Conservation (phyloP, 2,888 invertebrate species). For the Hirtodrosophila duncani region DNA sequence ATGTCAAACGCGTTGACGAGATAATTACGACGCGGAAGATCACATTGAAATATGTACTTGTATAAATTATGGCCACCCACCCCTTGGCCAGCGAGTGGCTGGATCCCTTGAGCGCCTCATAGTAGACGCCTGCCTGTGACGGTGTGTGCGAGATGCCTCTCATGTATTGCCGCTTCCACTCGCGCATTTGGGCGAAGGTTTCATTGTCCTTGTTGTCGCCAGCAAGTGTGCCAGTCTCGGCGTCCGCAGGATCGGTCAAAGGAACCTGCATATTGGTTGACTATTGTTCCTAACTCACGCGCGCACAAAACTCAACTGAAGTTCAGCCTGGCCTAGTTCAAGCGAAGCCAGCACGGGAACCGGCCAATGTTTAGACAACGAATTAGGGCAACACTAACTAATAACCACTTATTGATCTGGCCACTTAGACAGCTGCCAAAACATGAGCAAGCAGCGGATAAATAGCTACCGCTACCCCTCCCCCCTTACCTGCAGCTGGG, state of each 20-base stretch:
- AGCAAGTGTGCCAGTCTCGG: constrained; percentile 45
- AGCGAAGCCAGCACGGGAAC: constrained; percentile 31
- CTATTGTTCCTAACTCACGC: constrained; percentile 23
- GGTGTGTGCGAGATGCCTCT: constrained; percentile 74
- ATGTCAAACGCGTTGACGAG: constrained; percentile 50
- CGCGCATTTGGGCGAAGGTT: constrained; percentile 57
- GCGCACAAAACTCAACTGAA: constrained; percentile 44
- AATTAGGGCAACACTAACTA: constrained; percentile 52
- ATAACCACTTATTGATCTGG: constrained; percentile 36
- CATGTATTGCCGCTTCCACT: constrained; percentile 75
- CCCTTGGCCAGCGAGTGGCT: constrained; percentile 67
- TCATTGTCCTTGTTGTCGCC: constrained; percentile 60
- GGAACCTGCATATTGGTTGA: constrained; percentile 58
- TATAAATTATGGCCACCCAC: too few relatives aligned
- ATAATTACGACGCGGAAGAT: constrained; percentile 32
- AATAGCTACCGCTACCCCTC: constrained; percentile 10
- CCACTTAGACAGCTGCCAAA: constrained; percentile 34
- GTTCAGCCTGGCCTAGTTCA: constrained; percentile 4
- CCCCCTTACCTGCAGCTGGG: constrained; percentile 74
- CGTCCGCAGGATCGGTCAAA: constrained; percentile 57
- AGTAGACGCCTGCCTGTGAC: constrained; percentile 74
- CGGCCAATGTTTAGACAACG: constrained; percentile 30
- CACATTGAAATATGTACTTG: constrained; percentile 5
- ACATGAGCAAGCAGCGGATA: constrained; percentile 22
- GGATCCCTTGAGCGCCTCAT: constrained; percentile 75